Conservation (phyloP, 2,797 vertebrate genomes). For the Lacerta bilineata region DNA sequence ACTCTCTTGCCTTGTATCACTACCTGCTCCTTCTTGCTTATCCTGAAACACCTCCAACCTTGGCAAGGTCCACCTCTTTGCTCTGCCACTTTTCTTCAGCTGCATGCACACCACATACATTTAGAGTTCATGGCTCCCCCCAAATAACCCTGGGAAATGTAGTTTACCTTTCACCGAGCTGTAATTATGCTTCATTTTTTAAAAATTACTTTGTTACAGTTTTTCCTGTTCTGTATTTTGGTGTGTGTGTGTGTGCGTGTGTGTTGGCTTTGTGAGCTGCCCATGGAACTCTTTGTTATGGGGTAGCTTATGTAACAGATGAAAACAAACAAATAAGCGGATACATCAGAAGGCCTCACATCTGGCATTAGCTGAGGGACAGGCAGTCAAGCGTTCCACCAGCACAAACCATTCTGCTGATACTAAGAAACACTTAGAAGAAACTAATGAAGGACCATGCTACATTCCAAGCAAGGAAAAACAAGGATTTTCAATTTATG, state of each 20-base stretch:
- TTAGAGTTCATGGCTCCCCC: too few species aligned
- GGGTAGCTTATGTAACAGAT: not conserved
- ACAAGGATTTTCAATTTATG: conserved; percentile 13
- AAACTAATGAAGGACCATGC: fast-evolving
- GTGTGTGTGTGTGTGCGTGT: too few species aligned
- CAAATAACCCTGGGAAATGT: too few species aligned
- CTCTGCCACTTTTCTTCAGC: not conserved
- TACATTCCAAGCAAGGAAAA: fast-evolving
- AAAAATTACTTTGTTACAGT: too few species aligned
- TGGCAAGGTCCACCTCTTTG: too few species aligned
- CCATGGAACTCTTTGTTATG: too few species aligned
- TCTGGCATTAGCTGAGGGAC: not conserved
- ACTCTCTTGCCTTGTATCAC: not conserved
- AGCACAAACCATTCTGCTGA: not conserved
- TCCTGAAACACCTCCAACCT: not conserved
- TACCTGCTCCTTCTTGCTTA: not conserved
- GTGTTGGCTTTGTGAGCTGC: too few species aligned
- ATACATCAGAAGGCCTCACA: not conserved
- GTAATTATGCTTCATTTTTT: too few species aligned
- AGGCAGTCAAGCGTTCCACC: not conserved
- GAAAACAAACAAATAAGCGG: not conserved
- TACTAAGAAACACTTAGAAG: not conserved
- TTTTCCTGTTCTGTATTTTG: too few species aligned
- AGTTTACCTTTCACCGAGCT: too few species aligned
- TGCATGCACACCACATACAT: too few species aligned